A percentile compares a stretch with the other conserved stretches of the same genome.
Evolutionary conservation across 2,113 vertebrate species (phyloP).

Genomic region (Xenotilapia longispinis): DNA sequence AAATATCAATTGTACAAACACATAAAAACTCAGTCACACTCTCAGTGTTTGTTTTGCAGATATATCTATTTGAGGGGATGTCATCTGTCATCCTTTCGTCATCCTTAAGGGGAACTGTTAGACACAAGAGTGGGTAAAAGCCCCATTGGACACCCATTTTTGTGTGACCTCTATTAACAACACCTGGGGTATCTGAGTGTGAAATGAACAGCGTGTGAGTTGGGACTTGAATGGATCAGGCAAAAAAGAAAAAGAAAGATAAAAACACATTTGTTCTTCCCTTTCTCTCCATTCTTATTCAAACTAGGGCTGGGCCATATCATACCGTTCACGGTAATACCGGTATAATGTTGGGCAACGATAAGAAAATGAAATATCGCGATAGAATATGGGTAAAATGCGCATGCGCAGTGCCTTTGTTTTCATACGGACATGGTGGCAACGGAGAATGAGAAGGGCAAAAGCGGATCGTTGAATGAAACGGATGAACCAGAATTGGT

Average conservation of each 20-base stretch:
- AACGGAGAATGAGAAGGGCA: fast-evolving
- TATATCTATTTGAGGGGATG: not conserved
- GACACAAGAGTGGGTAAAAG: conserved; percentile 17
- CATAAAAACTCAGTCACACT: not conserved
- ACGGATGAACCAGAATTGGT: not conserved
- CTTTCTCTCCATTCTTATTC: not conserved
- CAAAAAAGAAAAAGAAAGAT: not conserved
- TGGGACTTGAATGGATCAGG: not conserved
- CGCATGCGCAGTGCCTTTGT: not conserved
- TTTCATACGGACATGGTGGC: not conserved
- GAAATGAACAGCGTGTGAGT: conserved; percentile 49
- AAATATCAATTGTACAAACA: not conserved
- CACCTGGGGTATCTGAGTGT: conserved; percentile 46
- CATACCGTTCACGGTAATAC: not conserved
- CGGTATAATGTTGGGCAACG: not conserved
- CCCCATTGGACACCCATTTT: conserved; percentile 34
- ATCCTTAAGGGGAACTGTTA: conserved; percentile 23
- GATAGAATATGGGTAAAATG: not conserved
- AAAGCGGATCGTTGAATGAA: not conserved
- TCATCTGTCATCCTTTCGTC: not conserved
- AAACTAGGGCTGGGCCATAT: not conserved
- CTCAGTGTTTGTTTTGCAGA: not conserved
- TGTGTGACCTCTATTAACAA: conserved; percentile 71
- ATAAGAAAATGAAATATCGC: not conserved
- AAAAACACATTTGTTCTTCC: not conserved